Percentiles rank a stretch among this genome's conserved stretches.
Evolutionary conservation across 1,140 invertebrate species (phyloP).

Genomic region (Zaprionus lachaisei): DNA sequence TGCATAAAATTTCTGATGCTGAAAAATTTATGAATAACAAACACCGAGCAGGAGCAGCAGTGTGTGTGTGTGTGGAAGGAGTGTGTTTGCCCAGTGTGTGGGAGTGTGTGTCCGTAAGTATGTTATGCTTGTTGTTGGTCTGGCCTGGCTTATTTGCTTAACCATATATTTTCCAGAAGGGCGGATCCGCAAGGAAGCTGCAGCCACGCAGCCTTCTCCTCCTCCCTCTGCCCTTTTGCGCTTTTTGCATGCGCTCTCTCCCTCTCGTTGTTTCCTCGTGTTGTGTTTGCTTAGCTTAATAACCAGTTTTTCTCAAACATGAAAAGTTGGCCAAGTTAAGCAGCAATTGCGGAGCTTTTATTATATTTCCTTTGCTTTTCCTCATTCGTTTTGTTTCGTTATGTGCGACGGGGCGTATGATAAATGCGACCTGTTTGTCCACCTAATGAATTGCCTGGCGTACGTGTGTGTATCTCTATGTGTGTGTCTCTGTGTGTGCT

Average conservation of each 20-base stretch:
- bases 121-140: slow-evolving; percentile 34
- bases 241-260: slow-evolving; percentile 8
- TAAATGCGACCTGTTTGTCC: slow-evolving; percentile 61
- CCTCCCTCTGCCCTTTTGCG: slow-evolving; percentile 13
- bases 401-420: slow-evolving; percentile 64
- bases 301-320: slow-evolving; percentile 76
- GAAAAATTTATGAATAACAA: slow-evolving; percentile 72
- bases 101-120: slow-evolving; percentile 2
- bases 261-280: background rate
- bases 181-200: slow-evolving; percentile 36
- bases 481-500: background rate
- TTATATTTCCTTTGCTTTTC: slow-evolving; percentile 41
- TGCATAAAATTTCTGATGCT: slow-evolving; percentile 68
- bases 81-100: slow-evolving; percentile 4
- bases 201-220: slow-evolving; percentile 5
- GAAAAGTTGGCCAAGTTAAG: slow-evolving; percentile 79
- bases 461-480: slow-evolving; percentile 1
- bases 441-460: slow-evolving; percentile 64
- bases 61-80: background rate
- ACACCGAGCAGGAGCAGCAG: slow-evolving; percentile 21
- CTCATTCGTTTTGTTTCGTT: slow-evolving; percentile 16
- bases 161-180: slow-evolving; percentile 37
- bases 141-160: slow-evolving; percentile 48
- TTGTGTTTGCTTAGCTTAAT: slow-evolving; percentile 73
- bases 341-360: slow-evolving; percentile 62